Percentiles rank a stretch among this genome's conserved stretches.
phyloP scores from a whole-genome alignment of 1,140 invertebrate species.

The Drosophila grimshawi region DNA sequence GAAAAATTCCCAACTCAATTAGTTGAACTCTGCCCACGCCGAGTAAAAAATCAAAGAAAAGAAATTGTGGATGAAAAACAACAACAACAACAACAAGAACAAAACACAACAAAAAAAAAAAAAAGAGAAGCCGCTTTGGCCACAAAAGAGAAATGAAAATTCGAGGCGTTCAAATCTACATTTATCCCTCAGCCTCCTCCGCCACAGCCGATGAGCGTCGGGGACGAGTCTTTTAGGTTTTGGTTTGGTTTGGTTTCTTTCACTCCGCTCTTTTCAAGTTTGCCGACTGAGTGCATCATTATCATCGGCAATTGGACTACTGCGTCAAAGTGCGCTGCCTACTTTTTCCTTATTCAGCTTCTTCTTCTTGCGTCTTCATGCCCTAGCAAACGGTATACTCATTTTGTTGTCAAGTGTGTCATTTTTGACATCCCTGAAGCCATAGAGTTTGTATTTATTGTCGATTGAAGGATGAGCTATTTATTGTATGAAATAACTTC shows the following conservation, averaged over 20 bases:
- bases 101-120: conserved; percentile 15
- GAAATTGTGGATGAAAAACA: conserved; percentile 11
- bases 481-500: no score
- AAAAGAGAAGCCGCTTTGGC: conserved; percentile 52
- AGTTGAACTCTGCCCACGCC: conserved; percentile 60
- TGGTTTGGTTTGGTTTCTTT: conserved; percentile 26
- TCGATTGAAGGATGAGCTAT: not conserved
- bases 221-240: conserved; percentile 9
- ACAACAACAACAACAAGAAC: conserved; percentile 24
- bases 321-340: conserved; percentile 79
- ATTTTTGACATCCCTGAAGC: no score
- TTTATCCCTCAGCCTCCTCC: conserved; percentile 60
- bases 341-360: conserved; percentile 40
- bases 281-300: conserved; percentile 80
- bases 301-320: conserved; percentile 84
- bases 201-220: conserved; percentile 1
- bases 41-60: conserved; percentile 18
- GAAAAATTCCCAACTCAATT: conserved; percentile 82
- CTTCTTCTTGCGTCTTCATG: conserved; percentile 26
- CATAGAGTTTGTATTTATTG: not conserved
- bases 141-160: conserved; percentile 66
- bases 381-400: not conserved
- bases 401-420: conserved; percentile 1
- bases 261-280: conserved; percentile 54
- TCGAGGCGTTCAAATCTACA: conserved; percentile 79